A percentile compares a stretch with the other conserved stretches of the same genome.
These are phyloP conservation scores for Coptodon bakossiorum DNA, from an alignment of 2,113 vertebrate genomes.

Conservation along the genomic window DNA sequence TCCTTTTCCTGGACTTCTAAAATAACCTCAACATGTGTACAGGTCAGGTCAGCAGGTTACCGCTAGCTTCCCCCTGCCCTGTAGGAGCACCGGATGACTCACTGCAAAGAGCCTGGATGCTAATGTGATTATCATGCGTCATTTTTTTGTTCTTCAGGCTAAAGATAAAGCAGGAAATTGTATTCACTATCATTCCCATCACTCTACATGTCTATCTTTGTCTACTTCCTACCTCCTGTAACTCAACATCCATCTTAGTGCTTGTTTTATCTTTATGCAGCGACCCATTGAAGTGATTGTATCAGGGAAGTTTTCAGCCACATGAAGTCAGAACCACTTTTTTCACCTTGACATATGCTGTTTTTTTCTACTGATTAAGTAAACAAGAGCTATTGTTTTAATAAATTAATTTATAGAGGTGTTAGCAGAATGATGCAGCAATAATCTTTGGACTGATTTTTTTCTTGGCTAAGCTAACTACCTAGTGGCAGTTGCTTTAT, in stretches of 20 bases:
- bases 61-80: slow-evolving; percentile 4
- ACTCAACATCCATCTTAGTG: neutral
- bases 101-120: neutral
- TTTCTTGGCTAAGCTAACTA: neutral
- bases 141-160: slow-evolving; percentile 5
- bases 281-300: neutral
- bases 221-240: neutral
- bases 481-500: neutral
- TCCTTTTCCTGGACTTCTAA: slow-evolving; percentile 59
- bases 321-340: neutral
- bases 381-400: neutral
- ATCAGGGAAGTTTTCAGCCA: neutral
- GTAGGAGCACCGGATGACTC: slow-evolving; percentile 29
- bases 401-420: neutral
- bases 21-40: slow-evolving; percentile 26
- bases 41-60: slow-evolving; percentile 29
- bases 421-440: neutral
- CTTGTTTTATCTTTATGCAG: neutral
- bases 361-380: neutral
- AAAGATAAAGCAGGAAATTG: slow-evolving; percentile 28
- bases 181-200: slow-evolving; percentile 28
- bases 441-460: neutral
- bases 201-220: neutral
- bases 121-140: neutral
- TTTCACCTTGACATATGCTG: neutral